Percentiles rank a stretch among this genome's conserved stretches.
Conservation (phyloP, 1,140 invertebrate genomes). For the Panagrolaimus sp. region DNA sequence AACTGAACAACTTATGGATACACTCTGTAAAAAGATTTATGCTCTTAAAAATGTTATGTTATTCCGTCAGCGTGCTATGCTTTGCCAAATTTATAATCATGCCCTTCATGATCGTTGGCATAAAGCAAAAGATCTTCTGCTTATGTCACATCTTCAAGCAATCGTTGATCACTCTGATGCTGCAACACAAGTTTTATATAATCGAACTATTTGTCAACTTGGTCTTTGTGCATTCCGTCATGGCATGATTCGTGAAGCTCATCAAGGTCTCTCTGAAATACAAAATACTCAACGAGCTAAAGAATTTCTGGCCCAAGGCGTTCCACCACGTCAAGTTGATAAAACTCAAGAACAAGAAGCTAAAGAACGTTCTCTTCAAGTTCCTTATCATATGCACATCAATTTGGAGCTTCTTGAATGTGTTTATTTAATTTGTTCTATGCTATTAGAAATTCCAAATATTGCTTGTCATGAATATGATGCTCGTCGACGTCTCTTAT, state of each 20-base stretch:
- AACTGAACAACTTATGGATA: slow-evolving; percentile 83
- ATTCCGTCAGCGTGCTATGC: slow-evolving; percentile 86
- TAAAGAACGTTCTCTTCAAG: slow-evolving; percentile 92
- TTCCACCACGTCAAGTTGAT: slow-evolving; percentile 62
- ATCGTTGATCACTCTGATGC: slow-evolving; percentile 95
- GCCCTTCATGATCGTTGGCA: slow-evolving; percentile 98
- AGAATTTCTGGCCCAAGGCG: slow-evolving; percentile 60
- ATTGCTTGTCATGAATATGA: slow-evolving; percentile 5
- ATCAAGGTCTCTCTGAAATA: slow-evolving; percentile 90
- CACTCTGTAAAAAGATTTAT: slow-evolving; percentile 91
- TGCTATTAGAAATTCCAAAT: slow-evolving; percentile 60
- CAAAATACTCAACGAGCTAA: slow-evolving; percentile 71
- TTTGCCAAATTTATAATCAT: slow-evolving; percentile 96
- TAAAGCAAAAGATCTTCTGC: slow-evolving; percentile 86
- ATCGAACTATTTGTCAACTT: slow-evolving; percentile 94
- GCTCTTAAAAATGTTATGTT: slow-evolving; percentile 80
- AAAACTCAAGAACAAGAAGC: slow-evolving; percentile 53
- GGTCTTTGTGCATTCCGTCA: slow-evolving; percentile 96
- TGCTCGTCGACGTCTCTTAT: slow-evolving; percentile 89
- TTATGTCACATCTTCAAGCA: slow-evolving; percentile 98
- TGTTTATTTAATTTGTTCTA: neutral
- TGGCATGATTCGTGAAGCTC: slow-evolving; percentile 93
- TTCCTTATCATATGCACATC: slow-evolving; percentile 78
- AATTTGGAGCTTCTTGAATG: neutral
- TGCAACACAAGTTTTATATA: slow-evolving; percentile 86